Conservation (phyloP, 2,113 vertebrate genomes). For the Siphamia tubifer region DNA sequence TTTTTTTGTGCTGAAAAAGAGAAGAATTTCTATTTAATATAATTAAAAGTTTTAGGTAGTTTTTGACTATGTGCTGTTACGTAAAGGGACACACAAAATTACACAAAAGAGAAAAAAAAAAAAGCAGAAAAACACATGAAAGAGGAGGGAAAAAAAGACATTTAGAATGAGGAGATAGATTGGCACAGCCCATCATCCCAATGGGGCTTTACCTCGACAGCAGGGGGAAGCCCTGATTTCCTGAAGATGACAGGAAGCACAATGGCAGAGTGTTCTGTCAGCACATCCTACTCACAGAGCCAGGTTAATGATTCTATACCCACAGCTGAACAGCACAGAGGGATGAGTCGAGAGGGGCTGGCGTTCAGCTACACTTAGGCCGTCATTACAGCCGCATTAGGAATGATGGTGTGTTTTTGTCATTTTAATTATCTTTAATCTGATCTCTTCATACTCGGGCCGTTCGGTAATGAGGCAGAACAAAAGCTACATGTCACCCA, state of each 20-base stretch:
- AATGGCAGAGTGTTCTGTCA: conserved; percentile 76
- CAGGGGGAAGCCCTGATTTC: conserved; percentile 75
- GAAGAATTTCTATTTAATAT: no score
- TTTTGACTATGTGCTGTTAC: no score
- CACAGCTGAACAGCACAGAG: conserved; percentile 61
- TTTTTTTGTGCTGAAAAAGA: neutral
- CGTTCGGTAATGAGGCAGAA: conserved; percentile 65
- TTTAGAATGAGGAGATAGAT: conserved; percentile 19
- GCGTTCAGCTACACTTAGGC: conserved; percentile 62
- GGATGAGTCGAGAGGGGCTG: conserved; percentile 47
- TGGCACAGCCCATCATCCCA: conserved; percentile 56
- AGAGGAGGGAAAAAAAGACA: conserved; percentile 15
- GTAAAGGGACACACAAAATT: neutral
- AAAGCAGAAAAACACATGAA: neutral
- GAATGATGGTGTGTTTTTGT: conserved; percentile 73
- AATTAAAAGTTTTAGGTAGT: no score
- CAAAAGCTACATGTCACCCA: conserved; percentile 64
- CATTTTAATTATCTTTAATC: conserved; percentile 77
- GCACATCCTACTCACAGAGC: conserved; percentile 69
- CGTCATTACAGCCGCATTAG: conserved; percentile 64
- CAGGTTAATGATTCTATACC: conserved; percentile 77
- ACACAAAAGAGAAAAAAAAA: neutral
- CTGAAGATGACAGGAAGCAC: conserved; percentile 79
- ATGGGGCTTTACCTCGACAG: conserved; percentile 71
- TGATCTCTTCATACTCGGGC: conserved; percentile 60